Base-by-base conservation (phyloP, 2,797 vertebrate genomes). In the Dallia pectoralis region DNA sequence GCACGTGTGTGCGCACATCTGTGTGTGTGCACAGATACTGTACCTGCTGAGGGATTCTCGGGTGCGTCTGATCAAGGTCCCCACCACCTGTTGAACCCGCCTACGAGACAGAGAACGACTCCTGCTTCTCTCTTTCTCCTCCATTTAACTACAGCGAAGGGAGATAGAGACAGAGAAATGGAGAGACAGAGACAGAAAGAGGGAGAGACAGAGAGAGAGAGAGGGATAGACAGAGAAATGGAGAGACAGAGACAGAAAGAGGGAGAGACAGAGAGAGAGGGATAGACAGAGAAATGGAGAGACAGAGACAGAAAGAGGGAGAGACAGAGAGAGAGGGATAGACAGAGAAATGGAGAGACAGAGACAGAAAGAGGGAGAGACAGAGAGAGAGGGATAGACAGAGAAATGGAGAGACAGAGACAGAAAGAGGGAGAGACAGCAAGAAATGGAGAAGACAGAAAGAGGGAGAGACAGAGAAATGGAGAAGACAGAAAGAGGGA, bases 51-150 rank as follows among this genome's bases (percentile, higher is more conserved):
- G 83, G 67, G 93, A 93, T 88, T 97, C 96, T 81, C 96, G 92
- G 59, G 96, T 95, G 47, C 96, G 96, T 44, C 96, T 94, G 81
- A 99, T 96, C 93, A 97, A 98, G 86, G 95, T 95, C 40, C 96
- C 95, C 87, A 99, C 97, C 93, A 98, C 96, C 86, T 98, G 97
- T 82, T 99, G 97, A 92, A 99, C 95, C 83, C 96, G 91, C 73
- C 53, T 56, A 56, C 53, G 53, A 76, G 93, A 88, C 29, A 96
- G 97, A 87, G 94, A 94, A 86, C 96, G 91, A 89, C 93, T 95
- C 92, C 93, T 86, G 91, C 93, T 94, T 90, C 93, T 86, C 90
- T 97, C 96, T 82, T 95, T 92, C 87, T 95, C 93, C 91, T 95
- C 95, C 95, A 96, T 96, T 90, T 95, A 97, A 93, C 97, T 98